Evolutionary conservation across 2,888 invertebrate species (phyloP), one percentile per base, ranked within the genome.

Genomic region (Pristionchus arcanus): DNA sequence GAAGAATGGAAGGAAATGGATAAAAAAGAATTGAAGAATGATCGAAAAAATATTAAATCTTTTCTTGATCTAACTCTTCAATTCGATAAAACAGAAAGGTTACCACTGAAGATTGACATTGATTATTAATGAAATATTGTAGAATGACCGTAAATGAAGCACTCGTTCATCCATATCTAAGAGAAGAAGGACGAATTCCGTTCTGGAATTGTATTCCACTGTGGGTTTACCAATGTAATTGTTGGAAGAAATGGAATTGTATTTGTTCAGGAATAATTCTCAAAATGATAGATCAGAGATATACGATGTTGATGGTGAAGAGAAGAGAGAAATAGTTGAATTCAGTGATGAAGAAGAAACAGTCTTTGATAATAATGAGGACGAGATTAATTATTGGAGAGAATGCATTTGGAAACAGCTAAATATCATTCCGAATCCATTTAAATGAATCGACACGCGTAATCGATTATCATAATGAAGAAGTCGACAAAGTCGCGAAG

Each of bases 91-190:
- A 77, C 31, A 5, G 25, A 31, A 37, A 77, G 77, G 77, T 49
- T 9, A 11, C 28, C 71, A 71, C 16, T 16, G 31, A 68, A 25
- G 1, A 28, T 34, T 74, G 15, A 9, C 7, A 34, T 21, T 4
- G 21, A 21, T 37, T 34, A 15, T n/a, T 3, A 34, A 37, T 19
- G 19, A 16, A 1, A 15, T 19, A 49, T 77, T 77, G 1, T 7
- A 77, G 77, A 77, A 77, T 77, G 77, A 77, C 37, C 9, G 77
- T 77, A 9, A 37, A 42, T n/a, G 42, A 77, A n/a, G 77, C 77
- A 5, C 77, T 77, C 19, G 2, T 19, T 7, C 77, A 77, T 77
- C 77, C 77, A n/a, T 42, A 49, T n/a, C 49, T 77, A 21, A n/a
- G 25, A 11, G 77, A 77, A 34, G 34, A 77, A 13, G 71, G 71